These are phyloP conservation scores for Periphyllus acericola DNA, from an alignment of 2,888 invertebrate genomes.

Conservation along the genomic window DNA sequence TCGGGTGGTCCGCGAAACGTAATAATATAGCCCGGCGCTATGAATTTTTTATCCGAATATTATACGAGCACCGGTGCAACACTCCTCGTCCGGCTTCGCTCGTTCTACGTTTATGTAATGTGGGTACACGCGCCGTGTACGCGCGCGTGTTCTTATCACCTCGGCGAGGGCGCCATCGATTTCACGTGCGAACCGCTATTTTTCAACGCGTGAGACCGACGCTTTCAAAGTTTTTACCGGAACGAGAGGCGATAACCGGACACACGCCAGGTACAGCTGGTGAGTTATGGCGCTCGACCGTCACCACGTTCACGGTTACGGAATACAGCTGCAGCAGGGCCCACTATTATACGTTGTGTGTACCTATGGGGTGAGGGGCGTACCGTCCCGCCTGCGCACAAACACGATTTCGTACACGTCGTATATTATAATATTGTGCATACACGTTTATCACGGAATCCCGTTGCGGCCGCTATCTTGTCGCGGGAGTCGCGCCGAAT, in stretches of 20 bases:
- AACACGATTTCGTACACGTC: not conserved
- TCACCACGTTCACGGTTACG: slow-evolving; percentile 54
- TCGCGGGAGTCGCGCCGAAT: not conserved
- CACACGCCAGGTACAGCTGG: no score
- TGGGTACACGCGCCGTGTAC: no score
- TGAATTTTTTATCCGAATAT: no score
- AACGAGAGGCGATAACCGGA: slow-evolving; percentile 54
- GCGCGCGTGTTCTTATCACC: no score
- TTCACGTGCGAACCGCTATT: slow-evolving; percentile 17
- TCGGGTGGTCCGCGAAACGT: no score
- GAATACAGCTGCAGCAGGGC: slow-evolving; percentile 12
- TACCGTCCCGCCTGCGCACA: not conserved
- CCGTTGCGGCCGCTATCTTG: not conserved
- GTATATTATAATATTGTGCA: not conserved
- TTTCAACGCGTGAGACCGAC: slow-evolving; percentile 33
- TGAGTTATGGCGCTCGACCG: slow-evolving; percentile 52
- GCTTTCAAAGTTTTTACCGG: slow-evolving; percentile 52
- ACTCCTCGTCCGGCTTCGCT: no score
- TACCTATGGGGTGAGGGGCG: no score
- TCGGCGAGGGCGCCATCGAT: slow-evolving; percentile 8
- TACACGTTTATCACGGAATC: not conserved
- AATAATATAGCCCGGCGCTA: no score
- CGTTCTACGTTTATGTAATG: no score
- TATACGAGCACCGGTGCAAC: no score
- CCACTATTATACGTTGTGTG: no score